These are phyloP conservation scores for Hypotaenidia okinawae DNA, from an alignment of 2,797 vertebrate genomes.

Conservation along the genomic window DNA sequence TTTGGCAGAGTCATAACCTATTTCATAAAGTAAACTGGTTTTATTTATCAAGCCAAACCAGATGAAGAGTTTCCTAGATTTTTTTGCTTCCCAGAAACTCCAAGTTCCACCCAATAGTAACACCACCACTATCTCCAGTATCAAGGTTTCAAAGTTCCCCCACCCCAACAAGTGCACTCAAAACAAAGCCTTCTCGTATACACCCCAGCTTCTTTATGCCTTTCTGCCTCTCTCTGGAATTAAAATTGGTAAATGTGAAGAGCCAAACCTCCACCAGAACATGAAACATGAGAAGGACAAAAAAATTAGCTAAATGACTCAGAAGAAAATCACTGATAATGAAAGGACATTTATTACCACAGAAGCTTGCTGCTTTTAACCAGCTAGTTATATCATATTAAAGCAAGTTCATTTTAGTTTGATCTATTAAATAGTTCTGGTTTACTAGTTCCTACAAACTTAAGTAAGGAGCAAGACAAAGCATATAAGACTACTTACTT, in stretches of 20 bases:
- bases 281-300: neutral
- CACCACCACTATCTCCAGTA: accelerated
- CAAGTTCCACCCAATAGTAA: neutral
- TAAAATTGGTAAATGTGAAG: neutral
- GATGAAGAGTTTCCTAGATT: constrained; percentile 9
- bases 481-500: neutral
- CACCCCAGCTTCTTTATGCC: neutral
- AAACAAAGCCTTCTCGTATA: neutral
- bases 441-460: neutral
- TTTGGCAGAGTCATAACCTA: constrained; percentile 41
- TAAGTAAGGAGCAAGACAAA: neutral
- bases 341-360: neutral
- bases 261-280: neutral
- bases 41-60: constrained; percentile 50
- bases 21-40: constrained; percentile 28
- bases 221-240: neutral
- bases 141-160: neutral
- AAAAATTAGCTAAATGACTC: neutral
- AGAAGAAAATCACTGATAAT: neutral
- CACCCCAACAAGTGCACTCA: neutral
- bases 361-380: neutral
- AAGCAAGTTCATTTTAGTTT: constrained; percentile 20
- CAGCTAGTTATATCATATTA: neutral
- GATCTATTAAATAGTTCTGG: neutral
- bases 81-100: neutral